Percentiles rank a stretch among this genome's conserved stretches.
Conservation (phyloP, 2,888 invertebrate genomes). For the Leptinotarsa peninsularis region DNA sequence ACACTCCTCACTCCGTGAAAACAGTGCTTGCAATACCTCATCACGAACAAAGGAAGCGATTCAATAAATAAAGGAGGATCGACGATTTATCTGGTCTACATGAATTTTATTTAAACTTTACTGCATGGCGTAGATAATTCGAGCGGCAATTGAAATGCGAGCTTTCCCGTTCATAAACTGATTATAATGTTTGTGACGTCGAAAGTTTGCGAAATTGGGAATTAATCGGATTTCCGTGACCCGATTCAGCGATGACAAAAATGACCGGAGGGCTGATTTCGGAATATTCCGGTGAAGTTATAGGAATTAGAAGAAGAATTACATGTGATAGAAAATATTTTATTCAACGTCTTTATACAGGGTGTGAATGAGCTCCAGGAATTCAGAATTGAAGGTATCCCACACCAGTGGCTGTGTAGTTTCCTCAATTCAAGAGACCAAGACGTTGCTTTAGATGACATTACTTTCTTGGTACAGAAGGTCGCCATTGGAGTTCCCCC, state of each 20-base stretch:
- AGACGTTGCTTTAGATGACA: no score
- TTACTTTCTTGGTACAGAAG: no score
- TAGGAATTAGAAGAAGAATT: not conserved
- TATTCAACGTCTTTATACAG: no score
- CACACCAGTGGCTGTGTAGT: no score
- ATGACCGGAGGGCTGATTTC: not conserved
- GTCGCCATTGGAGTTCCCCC: no score
- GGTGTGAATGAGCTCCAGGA: no score
- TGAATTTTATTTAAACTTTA: conserved; percentile 33
- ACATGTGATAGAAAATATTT: no score
- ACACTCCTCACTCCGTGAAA: no score
- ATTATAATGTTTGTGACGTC: conserved; percentile 22
- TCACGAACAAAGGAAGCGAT: not conserved
- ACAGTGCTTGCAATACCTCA: not conserved
- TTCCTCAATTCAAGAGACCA: no score
- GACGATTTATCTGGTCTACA: conserved; percentile 9
- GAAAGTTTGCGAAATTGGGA: conserved; percentile 27
- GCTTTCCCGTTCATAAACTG: conserved; percentile 30
- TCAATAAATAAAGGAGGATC: conserved; percentile 5
- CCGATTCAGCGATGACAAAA: not conserved
- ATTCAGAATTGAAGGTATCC: no score
- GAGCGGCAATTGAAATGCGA: conserved; percentile 32
- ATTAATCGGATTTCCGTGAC: conserved; percentile 25
- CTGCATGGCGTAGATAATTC: conserved; percentile 37
- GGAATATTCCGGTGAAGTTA: not conserved